phyloP scores from a whole-genome alignment of 2,888 invertebrate genomes.

The Athalia cordata region DNA sequence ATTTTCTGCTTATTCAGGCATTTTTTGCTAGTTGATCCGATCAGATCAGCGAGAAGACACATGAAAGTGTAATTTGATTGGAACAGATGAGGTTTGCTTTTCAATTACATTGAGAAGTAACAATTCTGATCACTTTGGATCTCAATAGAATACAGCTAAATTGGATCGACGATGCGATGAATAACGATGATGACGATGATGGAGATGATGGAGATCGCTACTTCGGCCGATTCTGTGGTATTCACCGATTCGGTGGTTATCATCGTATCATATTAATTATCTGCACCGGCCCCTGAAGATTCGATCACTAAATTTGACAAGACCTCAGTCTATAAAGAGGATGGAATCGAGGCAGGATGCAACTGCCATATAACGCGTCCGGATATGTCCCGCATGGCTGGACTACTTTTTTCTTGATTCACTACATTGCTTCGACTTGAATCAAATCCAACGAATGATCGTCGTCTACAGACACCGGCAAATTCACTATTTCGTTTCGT shows the following conservation, averaged over 20 bases:
- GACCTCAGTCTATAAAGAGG: slow-evolving; percentile 42
- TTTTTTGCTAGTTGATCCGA: background rate
- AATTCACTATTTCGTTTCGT: slow-evolving; percentile 14
- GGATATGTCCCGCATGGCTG: slow-evolving; percentile 53
- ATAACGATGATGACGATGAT: background rate
- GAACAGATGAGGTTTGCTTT: slow-evolving; percentile 7
- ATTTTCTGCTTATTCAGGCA: slow-evolving; percentile 9
- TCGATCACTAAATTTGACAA: slow-evolving; percentile 32
- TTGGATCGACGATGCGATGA: background rate
- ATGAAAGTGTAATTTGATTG: background rate
- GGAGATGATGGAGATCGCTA: background rate
- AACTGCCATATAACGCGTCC: slow-evolving; percentile 51
- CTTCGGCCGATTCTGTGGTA: background rate
- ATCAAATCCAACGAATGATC: slow-evolving; percentile 55
- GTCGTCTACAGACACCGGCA: background rate
- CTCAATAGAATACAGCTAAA: slow-evolving; percentile 7
- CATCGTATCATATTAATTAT: background rate
- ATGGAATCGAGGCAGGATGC: slow-evolving; percentile 58
- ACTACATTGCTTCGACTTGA: slow-evolving; percentile 50
- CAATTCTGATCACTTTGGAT: background rate
- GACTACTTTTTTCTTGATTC: slow-evolving; percentile 59
- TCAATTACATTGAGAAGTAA: background rate
- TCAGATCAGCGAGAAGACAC: too few relatives aligned
- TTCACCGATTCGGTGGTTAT: background rate
- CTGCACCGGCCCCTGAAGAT: background rate